Base-by-base conservation (phyloP, 2,113 vertebrate genomes). In the Callipepla squamata region DNA sequence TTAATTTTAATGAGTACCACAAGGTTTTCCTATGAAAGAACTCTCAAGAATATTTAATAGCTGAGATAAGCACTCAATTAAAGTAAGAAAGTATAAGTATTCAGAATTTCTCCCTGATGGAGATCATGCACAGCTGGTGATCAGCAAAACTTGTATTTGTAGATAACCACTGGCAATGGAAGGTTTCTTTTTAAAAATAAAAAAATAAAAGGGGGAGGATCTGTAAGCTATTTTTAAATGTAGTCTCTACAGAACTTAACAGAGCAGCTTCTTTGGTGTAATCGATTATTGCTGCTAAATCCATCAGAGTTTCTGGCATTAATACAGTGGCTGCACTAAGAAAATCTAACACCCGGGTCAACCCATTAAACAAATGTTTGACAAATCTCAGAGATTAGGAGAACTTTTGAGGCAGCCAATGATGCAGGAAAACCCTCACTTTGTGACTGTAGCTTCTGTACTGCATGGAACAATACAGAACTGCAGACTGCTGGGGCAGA, bases 1-100 rank as follows among this genome's bases (percentile, higher is more conserved):
- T 96, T 95, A 83, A 96, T 92, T 96, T 96, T 95, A 96, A 96
- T 89, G 82, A 95, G 89, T 34, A 92, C 80, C 88, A 92, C 89
- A 76, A 91, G 86, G 89, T 92, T 96, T 80, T 95, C 48, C 80
- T 80, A 42, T 23, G 14, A 72, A 73, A 87, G 77, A 95, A 87
- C 87, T 92, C 92, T 87, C 68, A 73, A 93, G 89, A 77, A 96
- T 87, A 81, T 95, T 96, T 96, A 94, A 95, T 22, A 68, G 85
- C 85, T 4, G 53, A 90, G 80, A 93, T 87, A 90, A 95, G 80
- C 72, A 76, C 85, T 94, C 91, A 85, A 53, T 91, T 96, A 92
- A 96, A 83, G 65, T 76, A 89, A 74, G 66, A 66, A 95, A 73
- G 11, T 44, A 45, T 61, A 91, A 93, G 70, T 28, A 50, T 65